These are phyloP conservation scores for Melanaphis sacchari DNA, from an alignment of 1,140 invertebrate genomes.

Conservation along the genomic window DNA sequence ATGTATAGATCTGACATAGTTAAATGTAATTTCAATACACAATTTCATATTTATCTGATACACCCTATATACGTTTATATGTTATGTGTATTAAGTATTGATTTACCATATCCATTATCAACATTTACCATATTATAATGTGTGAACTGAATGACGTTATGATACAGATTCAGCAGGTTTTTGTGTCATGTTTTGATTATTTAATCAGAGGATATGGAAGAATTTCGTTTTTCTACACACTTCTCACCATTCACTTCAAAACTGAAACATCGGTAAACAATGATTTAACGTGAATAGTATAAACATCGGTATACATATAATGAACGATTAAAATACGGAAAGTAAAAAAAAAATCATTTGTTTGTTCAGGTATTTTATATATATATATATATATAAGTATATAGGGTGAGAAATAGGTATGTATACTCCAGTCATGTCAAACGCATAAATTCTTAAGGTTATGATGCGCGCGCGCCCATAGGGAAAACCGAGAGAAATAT, in stretches of 20 bases:
- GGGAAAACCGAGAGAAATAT: conserved; percentile 47
- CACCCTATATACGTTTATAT: neutral
- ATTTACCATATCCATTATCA: neutral
- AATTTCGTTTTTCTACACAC: too few species aligned
- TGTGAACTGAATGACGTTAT: neutral
- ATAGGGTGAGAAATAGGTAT: neutral
- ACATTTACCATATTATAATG: neutral
- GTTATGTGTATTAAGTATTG: neutral
- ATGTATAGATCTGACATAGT: neutral
- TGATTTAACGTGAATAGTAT: neutral
- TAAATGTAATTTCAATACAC: neutral
- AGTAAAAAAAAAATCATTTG: neutral
- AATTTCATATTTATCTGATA: neutral
- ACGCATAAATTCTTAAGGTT: conserved; percentile 49
- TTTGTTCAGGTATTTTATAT: neutral
- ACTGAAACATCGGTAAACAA: neutral
- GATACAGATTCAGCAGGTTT: too few species aligned
- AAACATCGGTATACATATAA: neutral
- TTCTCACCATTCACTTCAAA: rapidly evolving
- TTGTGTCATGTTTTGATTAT: too few species aligned
- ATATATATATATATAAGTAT: neutral
- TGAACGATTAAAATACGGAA: neutral
- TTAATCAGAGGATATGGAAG: too few species aligned
- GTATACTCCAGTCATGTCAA: conserved; percentile 18
- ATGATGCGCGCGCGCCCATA: neutral